Evolutionary conservation across 1,140 invertebrate species (phyloP).

Genomic region (Drosophila malerkotliana): DNA sequence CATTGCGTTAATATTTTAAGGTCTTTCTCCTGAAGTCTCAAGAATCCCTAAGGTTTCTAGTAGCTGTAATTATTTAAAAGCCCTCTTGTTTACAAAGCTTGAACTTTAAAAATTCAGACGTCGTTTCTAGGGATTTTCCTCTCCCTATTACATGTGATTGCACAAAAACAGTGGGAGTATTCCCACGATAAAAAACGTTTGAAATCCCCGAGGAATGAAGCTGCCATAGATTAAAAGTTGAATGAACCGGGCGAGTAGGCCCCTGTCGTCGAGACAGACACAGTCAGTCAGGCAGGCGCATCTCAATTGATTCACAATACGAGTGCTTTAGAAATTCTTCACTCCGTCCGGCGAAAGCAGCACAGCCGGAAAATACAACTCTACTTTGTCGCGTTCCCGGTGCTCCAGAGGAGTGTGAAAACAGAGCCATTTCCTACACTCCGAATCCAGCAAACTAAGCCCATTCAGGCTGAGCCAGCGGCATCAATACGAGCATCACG

Average conservation of each 20-base stretch:
- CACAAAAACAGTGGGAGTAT: not conserved
- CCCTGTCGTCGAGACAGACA: not conserved
- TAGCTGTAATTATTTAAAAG: too few species aligned
- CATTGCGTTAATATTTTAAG: too few species aligned
- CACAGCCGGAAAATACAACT: not conserved
- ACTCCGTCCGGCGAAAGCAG: conserved; percentile 1
- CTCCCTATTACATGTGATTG: not conserved
- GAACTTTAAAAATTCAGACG: too few species aligned
- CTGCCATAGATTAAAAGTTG: conserved; percentile 1
- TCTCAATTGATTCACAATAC: conserved; percentile 4
- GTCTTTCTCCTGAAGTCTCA: too few species aligned
- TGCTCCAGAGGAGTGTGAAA: not conserved
- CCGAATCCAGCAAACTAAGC: conserved; percentile 1
- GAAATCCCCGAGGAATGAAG: not conserved
- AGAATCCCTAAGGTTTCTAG: too few species aligned
- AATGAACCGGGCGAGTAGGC: conserved; percentile 1
- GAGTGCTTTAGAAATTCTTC: not conserved
- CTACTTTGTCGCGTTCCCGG: not conserved
- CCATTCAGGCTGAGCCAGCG: conserved; percentile 4
- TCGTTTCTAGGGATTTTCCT: not conserved
- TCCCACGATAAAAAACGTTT: not conserved
- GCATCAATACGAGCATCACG: not conserved
- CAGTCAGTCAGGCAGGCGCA: not conserved
- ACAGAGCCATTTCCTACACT: not conserved
- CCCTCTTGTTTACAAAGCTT: too few species aligned